Percentiles rank a stretch among this genome's conserved stretches.
Evolutionary conservation across 2,888 invertebrate species (phyloP).

Genomic region (Scaptodrosophila latifasciaeformis): DNA sequence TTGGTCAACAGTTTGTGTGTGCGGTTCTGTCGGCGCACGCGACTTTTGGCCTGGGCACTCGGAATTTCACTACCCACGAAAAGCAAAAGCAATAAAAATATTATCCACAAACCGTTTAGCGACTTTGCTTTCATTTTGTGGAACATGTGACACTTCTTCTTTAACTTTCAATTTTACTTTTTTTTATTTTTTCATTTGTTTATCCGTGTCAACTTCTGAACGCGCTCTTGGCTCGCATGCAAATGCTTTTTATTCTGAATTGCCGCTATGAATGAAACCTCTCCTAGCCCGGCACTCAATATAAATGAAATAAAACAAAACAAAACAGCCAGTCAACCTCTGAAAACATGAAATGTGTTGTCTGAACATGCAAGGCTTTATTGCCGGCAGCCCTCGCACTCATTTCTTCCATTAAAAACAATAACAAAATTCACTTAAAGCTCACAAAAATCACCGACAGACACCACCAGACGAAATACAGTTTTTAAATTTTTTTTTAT

Average conservation of each 20-base stretch:
- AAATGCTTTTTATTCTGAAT: slow-evolving; percentile 46
- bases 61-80: too few species aligned
- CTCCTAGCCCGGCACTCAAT: background rate
- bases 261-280: slow-evolving; percentile 35
- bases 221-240: slow-evolving; percentile 50
- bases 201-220: slow-evolving; percentile 45
- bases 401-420: slow-evolving; percentile 49
- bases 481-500: too few species aligned
- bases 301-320: too few species aligned
- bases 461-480: slow-evolving; percentile 13
- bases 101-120: too few species aligned
- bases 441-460: slow-evolving; percentile 3
- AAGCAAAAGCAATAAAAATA: slow-evolving; percentile 5
- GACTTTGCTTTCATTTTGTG: slow-evolving; percentile 12
- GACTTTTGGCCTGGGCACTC: background rate
- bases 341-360: slow-evolving; percentile 29
- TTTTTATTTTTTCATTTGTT: slow-evolving; percentile 1
- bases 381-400: slow-evolving; percentile 22
- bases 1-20: slow-evolving; percentile 43
- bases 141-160: background rate
- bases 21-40: slow-evolving; percentile 39
- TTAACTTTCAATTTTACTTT: background rate
- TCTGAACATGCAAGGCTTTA: slow-evolving; percentile 15
- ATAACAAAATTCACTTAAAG: slow-evolving; percentile 15
- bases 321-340: too few species aligned